Percentiles rank a stretch among this genome's conserved stretches.
These are phyloP conservation scores for Echeneis naucrates DNA, from an alignment of 2,797 vertebrate genomes.

Conservation along the genomic window DNA sequence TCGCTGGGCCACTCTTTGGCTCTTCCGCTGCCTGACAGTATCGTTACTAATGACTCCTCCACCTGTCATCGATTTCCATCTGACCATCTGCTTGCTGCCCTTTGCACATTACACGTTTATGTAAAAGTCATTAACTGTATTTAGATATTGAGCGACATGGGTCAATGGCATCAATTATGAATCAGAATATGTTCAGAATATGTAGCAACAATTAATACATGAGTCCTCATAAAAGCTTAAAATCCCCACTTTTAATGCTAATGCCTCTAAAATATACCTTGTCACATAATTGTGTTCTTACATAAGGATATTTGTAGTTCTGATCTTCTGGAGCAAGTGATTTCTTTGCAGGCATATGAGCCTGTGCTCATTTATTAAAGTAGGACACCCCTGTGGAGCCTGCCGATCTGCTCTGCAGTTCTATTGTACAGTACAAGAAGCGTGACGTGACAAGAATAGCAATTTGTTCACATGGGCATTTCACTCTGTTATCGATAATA, in stretches of 20 bases:
- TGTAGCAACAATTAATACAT: not conserved
- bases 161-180: slow-evolving; percentile 46
- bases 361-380: slow-evolving; percentile 73
- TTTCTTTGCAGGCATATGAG: slow-evolving; percentile 57
- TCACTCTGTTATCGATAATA: slow-evolving; percentile 72
- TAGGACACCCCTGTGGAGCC: slow-evolving; percentile 67
- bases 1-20: slow-evolving; percentile 54
- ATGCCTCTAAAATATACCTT: slow-evolving; percentile 32
- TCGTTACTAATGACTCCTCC: slow-evolving; percentile 74
- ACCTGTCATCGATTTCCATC: slow-evolving; percentile 70
- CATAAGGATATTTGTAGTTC: slow-evolving; percentile 44
- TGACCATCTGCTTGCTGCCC: slow-evolving; percentile 66
- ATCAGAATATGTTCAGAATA: not conserved
- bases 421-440: slow-evolving; percentile 71
- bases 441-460: slow-evolving; percentile 79
- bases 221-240: slow-evolving; percentile 3
- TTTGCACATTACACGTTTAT: slow-evolving; percentile 58
- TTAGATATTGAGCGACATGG: slow-evolving; percentile 43
- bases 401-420: slow-evolving; percentile 57
- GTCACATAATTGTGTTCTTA: slow-evolving; percentile 53
- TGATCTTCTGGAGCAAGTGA: slow-evolving; percentile 52
- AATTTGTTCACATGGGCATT: slow-evolving; percentile 69
- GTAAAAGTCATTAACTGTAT: slow-evolving; percentile 63
- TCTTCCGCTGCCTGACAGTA: slow-evolving; percentile 57
- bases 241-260: slow-evolving; percentile 24